Evolutionary conservation across 2,888 invertebrate genomes (phyloP).

Genomic region (Opisthograptis luteolata): DNA sequence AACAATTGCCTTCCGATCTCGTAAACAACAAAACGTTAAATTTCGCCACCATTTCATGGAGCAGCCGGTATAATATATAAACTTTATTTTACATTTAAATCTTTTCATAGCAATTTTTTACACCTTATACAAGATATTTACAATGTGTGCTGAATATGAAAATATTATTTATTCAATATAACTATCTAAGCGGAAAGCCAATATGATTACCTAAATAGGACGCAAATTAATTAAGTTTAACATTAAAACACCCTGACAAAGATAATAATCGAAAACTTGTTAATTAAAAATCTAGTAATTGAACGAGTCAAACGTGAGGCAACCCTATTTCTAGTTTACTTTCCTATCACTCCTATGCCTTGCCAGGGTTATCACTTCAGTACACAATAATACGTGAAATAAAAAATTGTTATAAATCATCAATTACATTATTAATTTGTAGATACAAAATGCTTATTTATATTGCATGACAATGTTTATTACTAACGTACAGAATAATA

Average conservation of each 20-base stretch:
- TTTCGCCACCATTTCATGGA: slow-evolving; percentile 62
- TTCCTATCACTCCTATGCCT: slow-evolving; percentile 23
- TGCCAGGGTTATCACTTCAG: slow-evolving; percentile 43
- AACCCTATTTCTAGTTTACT: slow-evolving; percentile 23
- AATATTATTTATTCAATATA: slow-evolving; percentile 58
- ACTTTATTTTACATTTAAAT: slow-evolving; percentile 32
- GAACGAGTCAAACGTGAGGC: slow-evolving; percentile 5
- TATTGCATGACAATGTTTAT: slow-evolving; percentile 1
- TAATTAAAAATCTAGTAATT: slow-evolving; percentile 10
- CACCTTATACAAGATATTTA: slow-evolving; percentile 72
- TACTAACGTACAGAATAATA: slow-evolving; percentile 25
- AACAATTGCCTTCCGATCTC: slow-evolving; percentile 55
- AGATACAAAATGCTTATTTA: background rate
- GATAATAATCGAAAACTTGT: background rate
- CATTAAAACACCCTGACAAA: slow-evolving; percentile 39
- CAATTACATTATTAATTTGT: slow-evolving; percentile 12
- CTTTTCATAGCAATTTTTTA: slow-evolving; percentile 62
- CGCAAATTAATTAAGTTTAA: slow-evolving; percentile 51
- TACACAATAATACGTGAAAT: slow-evolving; percentile 49
- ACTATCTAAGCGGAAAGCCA: slow-evolving; percentile 54
- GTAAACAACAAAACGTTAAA: slow-evolving; percentile 28
- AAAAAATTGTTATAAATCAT: slow-evolving; percentile 38
- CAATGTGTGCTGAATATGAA: slow-evolving; percentile 67
- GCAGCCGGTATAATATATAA: slow-evolving; percentile 11
- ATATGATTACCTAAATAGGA: slow-evolving; percentile 41